These are phyloP conservation scores for Oasisia sp. DNA, from an alignment of 2,888 invertebrate genomes.

Conservation along the genomic window DNA sequence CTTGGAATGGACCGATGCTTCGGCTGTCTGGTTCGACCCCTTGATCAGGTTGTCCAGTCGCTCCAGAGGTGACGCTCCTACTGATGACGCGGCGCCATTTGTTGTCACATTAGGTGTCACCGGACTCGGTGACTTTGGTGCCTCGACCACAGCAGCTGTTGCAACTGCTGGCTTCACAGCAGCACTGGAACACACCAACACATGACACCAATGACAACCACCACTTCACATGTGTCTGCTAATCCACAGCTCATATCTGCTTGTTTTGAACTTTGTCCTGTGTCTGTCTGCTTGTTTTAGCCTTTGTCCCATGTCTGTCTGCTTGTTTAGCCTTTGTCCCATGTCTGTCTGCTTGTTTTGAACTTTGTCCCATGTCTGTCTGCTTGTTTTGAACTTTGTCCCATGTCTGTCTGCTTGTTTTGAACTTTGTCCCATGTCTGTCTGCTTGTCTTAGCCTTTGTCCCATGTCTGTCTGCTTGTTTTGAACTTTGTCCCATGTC, in stretches of 20 bases:
- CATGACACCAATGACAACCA: neutral
- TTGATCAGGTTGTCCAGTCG: conserved; percentile 80
- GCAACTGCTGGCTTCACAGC: conserved; percentile 17
- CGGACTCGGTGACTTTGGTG: conserved; percentile 14
- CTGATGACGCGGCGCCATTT: neutral
- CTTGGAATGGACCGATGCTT: neutral
- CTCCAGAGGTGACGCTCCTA: conserved; percentile 68
- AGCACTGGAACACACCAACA: neutral
- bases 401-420: neutral
- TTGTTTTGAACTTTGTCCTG: neutral
- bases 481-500: neutral
- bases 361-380: neutral
- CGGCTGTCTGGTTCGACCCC: conserved; percentile 35
- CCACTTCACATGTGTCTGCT: neutral
- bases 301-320: neutral
- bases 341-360: neutral
- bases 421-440: neutral
- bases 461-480: neutral
- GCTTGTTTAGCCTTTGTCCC: neutral
- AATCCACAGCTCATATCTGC: neutral
- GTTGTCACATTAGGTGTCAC: neutral
- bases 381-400: neutral
- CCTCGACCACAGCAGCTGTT: conserved; percentile 8
- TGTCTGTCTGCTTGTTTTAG: neutral
- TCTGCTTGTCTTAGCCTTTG: neutral